Conservation (phyloP, 2,797 vertebrate genomes). For the Chloroceryle inda region DNA sequence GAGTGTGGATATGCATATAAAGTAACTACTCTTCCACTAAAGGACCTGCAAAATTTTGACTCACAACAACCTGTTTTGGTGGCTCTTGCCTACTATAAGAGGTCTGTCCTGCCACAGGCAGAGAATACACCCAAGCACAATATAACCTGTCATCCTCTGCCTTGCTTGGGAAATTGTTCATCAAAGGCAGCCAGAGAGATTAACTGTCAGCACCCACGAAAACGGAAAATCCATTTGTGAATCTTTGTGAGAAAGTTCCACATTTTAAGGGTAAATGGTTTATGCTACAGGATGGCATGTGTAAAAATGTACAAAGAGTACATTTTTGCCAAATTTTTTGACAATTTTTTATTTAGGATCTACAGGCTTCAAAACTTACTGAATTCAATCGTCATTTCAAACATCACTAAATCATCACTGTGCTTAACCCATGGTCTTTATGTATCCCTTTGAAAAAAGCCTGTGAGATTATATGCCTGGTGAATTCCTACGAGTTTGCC, state of each 20-base stretch:
- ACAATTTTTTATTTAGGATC: not conserved
- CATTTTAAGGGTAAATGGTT: not conserved
- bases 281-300: fast-evolving
- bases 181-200: not conserved
- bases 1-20: not conserved
- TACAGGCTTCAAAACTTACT: not conserved
- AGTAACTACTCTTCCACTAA: not conserved
- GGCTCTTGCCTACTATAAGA: not conserved
- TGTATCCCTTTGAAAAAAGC: not conserved
- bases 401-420: not conserved
- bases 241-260: not conserved
- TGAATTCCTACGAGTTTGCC: not conserved
- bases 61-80: not conserved
- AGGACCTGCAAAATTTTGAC: not conserved
- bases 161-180: not conserved
- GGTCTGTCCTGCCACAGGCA: not conserved
- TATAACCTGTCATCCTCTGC: not conserved
- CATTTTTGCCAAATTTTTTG: not conserved
- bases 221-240: not conserved
- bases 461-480: not conserved
- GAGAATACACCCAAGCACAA: not conserved
- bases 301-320: not conserved
- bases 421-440: not conserved
- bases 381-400: not conserved
- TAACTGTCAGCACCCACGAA: not conserved